Evolutionary conservation across 2,113 vertebrate species (phyloP).

Genomic region (Vulpes vulpes): DNA sequence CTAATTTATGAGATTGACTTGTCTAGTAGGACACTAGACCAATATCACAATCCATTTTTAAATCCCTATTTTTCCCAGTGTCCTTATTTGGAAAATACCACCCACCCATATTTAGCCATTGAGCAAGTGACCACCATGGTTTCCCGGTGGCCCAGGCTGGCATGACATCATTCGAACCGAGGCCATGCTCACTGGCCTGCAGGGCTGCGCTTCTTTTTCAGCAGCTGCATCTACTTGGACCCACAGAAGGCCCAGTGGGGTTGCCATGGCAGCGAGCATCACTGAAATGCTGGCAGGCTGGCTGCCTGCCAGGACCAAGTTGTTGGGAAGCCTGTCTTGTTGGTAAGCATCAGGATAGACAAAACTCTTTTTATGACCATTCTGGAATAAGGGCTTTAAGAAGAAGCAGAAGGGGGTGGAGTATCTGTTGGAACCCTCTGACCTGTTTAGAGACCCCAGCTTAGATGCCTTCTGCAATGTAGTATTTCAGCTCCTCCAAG

Average conservation of each 20-base stretch:
- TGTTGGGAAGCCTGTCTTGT: slow-evolving; percentile 55
- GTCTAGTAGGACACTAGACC: not conserved
- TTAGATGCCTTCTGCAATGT: not conserved
- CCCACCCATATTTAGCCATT: not conserved
- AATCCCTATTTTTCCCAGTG: not conserved
- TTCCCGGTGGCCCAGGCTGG: not conserved
- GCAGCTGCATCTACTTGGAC: not conserved
- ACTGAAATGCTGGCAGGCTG: slow-evolving; percentile 1
- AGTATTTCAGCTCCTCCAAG: not conserved
- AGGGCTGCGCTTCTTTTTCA: not conserved
- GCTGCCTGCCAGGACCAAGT: slow-evolving; percentile 16
- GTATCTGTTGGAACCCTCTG: not conserved
- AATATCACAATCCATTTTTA: not conserved
- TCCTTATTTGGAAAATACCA: slow-evolving; percentile 22
- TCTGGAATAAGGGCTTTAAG: slow-evolving; percentile 36
- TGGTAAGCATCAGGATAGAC: not conserved
- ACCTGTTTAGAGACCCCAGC: slow-evolving; percentile 33
- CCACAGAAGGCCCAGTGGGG: not conserved
- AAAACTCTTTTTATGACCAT: slow-evolving; percentile 66
- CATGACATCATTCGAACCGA: not conserved
- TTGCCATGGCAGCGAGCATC: not conserved
- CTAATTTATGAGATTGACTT: not conserved
- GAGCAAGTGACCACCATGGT: not conserved
- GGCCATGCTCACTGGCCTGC: not conserved
- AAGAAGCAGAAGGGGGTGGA: slow-evolving; percentile 5